Base-by-base conservation (phyloP, 2,888 invertebrate species). In the Malthinus seriepunctatus region DNA sequence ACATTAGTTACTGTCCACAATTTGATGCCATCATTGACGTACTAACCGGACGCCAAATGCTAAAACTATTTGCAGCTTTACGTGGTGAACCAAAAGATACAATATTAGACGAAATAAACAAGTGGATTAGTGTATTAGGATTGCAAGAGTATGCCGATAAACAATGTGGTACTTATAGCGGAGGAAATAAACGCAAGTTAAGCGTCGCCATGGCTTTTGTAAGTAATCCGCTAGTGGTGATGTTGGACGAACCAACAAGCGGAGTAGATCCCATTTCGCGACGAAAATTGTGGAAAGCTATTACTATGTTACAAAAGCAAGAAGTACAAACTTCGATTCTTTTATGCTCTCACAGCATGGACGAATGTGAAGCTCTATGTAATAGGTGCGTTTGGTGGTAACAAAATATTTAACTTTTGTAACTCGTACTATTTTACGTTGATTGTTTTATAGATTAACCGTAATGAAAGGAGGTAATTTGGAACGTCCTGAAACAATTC, bases 1-100 rank as follows among this genome's bases (percentile, higher is more conserved):
- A 84, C 59, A 84, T 95, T 72, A 93, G 95, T 23, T 96, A 96
- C 78, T 96, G 96, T 76, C 95, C 96, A 0, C 96, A 96, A 81
- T 88, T 88, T 75, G 88, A 90, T 78, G 92, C 92, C 0, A 78
- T 95, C 42, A 89, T 93, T 69, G 85, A 83, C 53, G 88, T 88
- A 69, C 83, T 93, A 73, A 91, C 92, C 7, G 89, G 91, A 0
- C 78, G 83, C 56, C 88, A 94, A 73, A 89, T 90, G 71, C 78
- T 96, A 45, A 78, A 76, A 44, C 80, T 91, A 59, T 87, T 91
- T 78, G 90, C 90, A 1, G 79, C 85, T 9, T 78, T 95, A 47
- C 83, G 92, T 3, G 94, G 93, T 0, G 83, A 91, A 11, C 69
- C 73, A 0, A 63, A 68, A 0, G 51, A 0, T 78, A 8, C 81